Conservation (phyloP, 2,888 invertebrate species). For the Charanyca ferruginea region DNA sequence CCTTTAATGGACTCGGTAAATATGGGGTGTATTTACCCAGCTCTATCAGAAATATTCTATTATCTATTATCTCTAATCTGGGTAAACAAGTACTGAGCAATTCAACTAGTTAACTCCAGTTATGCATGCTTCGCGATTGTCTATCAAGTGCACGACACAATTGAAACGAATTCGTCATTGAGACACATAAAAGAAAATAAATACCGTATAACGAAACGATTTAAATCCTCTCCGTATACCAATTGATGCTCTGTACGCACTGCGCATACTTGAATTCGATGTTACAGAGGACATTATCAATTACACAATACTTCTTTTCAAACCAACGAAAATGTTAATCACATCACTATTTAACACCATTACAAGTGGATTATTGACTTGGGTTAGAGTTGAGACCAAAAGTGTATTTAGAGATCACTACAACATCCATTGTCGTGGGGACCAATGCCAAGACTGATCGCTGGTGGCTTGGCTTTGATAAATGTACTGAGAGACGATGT, state of each 20-base stretch:
- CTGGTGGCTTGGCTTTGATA: slow-evolving; percentile 84
- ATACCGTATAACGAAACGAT: slow-evolving; percentile 89
- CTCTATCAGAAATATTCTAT: too few species aligned
- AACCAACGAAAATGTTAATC: slow-evolving; percentile 57
- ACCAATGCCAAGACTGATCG: slow-evolving; percentile 86
- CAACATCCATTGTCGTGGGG: slow-evolving; percentile 85
- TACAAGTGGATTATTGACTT: slow-evolving; percentile 60
- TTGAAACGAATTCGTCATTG: slow-evolving; percentile 58
- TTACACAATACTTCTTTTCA: slow-evolving; percentile 63
- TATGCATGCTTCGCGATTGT: slow-evolving; percentile 49
- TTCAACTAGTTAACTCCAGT: slow-evolving; percentile 58
- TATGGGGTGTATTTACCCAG: neutral
- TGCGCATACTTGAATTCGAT: slow-evolving; percentile 88
- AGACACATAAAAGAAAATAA: slow-evolving; percentile 70
- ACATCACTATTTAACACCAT: slow-evolving; percentile 76
- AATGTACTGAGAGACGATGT: slow-evolving; percentile 85
- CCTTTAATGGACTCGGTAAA: too few species aligned
- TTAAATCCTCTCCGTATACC: slow-evolving; percentile 88
- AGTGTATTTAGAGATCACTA: slow-evolving; percentile 70
- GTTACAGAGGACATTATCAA: slow-evolving; percentile 89
- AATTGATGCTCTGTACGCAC: slow-evolving; percentile 87
- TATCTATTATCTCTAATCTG: slow-evolving; percentile 41
- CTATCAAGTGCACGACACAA: slow-evolving; percentile 58
- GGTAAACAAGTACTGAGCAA: slow-evolving; percentile 49
- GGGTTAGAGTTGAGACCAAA: slow-evolving; percentile 67